A percentile compares a stretch with the other conserved stretches of the same genome.
These are phyloP conservation scores for Anolis apletophallus DNA, from an alignment of 2,797 vertebrate genomes.

Conservation along the genomic window DNA sequence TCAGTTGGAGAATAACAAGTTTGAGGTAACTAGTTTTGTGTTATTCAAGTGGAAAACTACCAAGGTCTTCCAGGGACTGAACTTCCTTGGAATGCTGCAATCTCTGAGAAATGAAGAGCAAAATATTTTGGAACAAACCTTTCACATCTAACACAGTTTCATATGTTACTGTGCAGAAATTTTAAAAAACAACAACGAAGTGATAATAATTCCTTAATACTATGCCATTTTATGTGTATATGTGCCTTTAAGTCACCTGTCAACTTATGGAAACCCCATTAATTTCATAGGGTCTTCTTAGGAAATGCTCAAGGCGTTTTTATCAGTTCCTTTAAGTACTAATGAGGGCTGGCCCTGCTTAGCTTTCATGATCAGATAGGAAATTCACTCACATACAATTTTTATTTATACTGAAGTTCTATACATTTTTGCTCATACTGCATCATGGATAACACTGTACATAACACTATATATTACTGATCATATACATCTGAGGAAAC, in stretches of 20 bases:
- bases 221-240: not conserved
- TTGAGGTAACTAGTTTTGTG: not conserved
- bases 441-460: not conserved
- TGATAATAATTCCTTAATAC: conserved; percentile 40
- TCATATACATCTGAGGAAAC: not conserved
- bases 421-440: not conserved
- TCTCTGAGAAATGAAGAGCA: not conserved
- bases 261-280: no score
- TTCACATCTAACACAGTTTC: not conserved
- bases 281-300: no score
- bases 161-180: conserved; percentile 19
- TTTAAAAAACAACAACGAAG: conserved; percentile 19
- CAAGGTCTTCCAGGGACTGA: not conserved
- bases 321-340: no score
- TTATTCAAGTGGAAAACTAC: conserved; percentile 23
- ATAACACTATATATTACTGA: not conserved
- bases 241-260: no score
- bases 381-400: not conserved
- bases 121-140: not conserved
- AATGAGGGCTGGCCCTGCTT: no score
- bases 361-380: no score
- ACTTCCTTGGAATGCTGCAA: not conserved
- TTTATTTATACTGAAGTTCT: not conserved
- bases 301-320: no score
- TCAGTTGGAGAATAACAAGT: not conserved